Percentiles rank a stretch among this genome's conserved stretches.
Conservation (phyloP, 2,797 vertebrate species). For the Nyctibius grandis region DNA sequence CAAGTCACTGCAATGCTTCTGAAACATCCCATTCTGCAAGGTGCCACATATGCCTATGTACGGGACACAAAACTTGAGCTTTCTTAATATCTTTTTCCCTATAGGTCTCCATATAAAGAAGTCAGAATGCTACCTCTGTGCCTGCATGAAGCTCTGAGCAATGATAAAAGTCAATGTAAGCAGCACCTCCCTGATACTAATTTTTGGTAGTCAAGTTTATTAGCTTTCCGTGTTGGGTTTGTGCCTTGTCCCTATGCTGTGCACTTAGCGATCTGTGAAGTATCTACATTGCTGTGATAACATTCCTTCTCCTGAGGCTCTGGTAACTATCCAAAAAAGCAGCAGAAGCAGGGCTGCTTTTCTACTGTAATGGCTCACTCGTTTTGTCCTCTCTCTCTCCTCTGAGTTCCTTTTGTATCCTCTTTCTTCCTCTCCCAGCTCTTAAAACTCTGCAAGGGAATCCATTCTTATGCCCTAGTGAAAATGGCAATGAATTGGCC, state of each 20-base stretch:
- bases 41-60: background rate
- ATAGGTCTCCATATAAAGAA: background rate
- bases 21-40: background rate
- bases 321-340: background rate
- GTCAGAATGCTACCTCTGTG: background rate
- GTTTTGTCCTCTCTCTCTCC: background rate
- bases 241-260: background rate
- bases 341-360: background rate
- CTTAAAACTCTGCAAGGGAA: background rate
- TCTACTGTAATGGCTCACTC: background rate
- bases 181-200: accelerated
- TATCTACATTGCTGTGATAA: background rate
- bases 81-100: background rate
- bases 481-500: background rate
- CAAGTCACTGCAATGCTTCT: background rate
- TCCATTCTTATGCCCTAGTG: background rate
- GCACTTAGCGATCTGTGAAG: background rate
- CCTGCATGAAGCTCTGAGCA: background rate
- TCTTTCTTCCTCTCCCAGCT: background rate
- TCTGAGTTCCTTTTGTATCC: background rate
- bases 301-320: background rate
- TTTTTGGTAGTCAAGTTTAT: background rate
- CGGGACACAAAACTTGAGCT: background rate
- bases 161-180: background rate
- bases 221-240: background rate